Evolutionary conservation across 1,140 invertebrate genomes (phyloP).

Genomic region (Contarinia nasturtii): DNA sequence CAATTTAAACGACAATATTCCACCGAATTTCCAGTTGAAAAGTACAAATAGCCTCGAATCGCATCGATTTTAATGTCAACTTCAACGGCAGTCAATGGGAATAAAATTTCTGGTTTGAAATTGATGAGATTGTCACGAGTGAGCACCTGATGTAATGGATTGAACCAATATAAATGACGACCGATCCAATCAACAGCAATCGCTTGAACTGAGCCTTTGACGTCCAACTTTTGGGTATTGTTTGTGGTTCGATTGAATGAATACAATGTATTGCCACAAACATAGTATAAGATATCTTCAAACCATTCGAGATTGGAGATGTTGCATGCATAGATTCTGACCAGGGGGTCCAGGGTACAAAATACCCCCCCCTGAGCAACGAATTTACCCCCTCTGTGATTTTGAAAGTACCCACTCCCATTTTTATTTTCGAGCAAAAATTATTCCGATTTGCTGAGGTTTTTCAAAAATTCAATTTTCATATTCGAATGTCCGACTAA

Average conservation of each 20-base stretch:
- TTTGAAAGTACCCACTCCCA: no score
- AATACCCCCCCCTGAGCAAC: no score
- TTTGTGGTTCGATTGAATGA: conserved; percentile 46
- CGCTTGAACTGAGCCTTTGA: conserved; percentile 50
- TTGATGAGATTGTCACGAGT: conserved; percentile 43
- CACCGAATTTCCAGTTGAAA: conserved; percentile 66
- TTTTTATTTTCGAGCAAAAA: no score
- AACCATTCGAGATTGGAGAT: conserved; percentile 50
- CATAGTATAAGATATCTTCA: conserved; percentile 46
- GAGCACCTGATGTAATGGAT: conserved; percentile 60
- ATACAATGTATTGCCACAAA: conserved; percentile 51
- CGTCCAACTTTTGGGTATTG: conserved; percentile 30
- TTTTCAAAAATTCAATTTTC: no score
- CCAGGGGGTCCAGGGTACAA: no score
- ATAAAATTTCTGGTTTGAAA: conserved; percentile 41
- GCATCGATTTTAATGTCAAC: conserved; percentile 68
- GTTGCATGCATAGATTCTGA: conserved; percentile 28
- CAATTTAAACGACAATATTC: conserved; percentile 63
- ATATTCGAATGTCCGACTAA: no score
- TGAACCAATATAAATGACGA: conserved; percentile 76
- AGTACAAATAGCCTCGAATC: conserved; percentile 63
- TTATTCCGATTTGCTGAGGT: no score
- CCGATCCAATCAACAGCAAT: conserved; percentile 79
- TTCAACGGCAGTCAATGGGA: conserved; percentile 56
- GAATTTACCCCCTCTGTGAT: no score